A percentile compares a stretch with the other conserved stretches of the same genome.
Conservation (phyloP, 2,113 vertebrate species). For the Pelusios castaneus region DNA sequence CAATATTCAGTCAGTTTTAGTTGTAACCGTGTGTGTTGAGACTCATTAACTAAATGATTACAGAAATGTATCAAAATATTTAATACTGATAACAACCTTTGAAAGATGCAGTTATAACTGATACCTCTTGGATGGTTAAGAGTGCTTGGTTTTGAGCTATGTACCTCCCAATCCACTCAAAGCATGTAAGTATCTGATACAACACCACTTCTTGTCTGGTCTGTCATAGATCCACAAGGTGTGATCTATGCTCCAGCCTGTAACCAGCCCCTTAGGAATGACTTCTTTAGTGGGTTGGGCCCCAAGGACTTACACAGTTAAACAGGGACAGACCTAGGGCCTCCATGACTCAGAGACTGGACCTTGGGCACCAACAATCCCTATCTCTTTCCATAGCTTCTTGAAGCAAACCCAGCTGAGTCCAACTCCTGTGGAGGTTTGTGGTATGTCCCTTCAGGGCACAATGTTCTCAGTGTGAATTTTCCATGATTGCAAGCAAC, state of each 20-base stretch:
- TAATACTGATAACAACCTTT: neutral
- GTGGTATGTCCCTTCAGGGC: neutral
- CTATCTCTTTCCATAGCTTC: neutral
- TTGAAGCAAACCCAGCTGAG: neutral
- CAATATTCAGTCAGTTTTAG: neutral
- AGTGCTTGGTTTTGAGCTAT: neutral
- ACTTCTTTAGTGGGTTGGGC: neutral
- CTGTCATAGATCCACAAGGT: neutral
- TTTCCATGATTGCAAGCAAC: neutral
- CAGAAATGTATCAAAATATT: neutral
- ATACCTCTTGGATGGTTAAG: neutral
- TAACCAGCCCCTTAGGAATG: neutral
- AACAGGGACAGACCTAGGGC: neutral
- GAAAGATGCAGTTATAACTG: neutral
- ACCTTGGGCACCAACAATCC: too few species aligned
- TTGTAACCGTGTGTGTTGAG: constrained; percentile 5
- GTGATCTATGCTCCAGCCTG: neutral
- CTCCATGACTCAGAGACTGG: neutral
- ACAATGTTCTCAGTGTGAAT: neutral
- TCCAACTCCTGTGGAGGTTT: neutral
- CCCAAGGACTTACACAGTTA: neutral
- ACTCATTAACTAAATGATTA: constrained; percentile 1
- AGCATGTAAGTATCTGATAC: neutral
- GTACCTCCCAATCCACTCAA: neutral
- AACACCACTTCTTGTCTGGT: neutral